These are phyloP conservation scores for Resseliella maxima DNA, from an alignment of 2,888 invertebrate species.

Conservation along the genomic window DNA sequence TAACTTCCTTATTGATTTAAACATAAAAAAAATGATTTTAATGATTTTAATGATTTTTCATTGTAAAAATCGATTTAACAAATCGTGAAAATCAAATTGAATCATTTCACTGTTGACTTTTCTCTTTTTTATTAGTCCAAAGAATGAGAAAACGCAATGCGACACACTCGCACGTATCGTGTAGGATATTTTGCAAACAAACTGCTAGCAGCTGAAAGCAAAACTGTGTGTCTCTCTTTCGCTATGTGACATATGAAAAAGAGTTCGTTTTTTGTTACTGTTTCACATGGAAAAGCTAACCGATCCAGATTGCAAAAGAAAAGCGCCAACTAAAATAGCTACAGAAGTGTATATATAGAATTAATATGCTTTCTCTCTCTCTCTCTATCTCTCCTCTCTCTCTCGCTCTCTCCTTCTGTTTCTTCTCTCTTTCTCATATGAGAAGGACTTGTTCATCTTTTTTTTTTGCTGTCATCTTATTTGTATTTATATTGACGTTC, in stretches of 20 bases:
- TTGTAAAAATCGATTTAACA: not conserved
- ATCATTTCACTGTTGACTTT: not conserved
- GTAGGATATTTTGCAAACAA: constrained; percentile 53
- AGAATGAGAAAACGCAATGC: constrained; percentile 30
- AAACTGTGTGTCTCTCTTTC: not conserved
- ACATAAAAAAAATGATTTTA: too few species aligned
- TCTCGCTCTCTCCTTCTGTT: too few species aligned
- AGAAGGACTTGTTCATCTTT: too few species aligned
- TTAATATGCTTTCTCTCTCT: too few species aligned
- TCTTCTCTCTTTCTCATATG: too few species aligned
- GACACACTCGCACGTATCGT: constrained; percentile 47
- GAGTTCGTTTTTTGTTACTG: not conserved
- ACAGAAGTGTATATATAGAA: not conserved
- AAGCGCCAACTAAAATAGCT: constrained; percentile 39
- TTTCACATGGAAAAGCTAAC: constrained; percentile 40
- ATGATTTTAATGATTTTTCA: too few species aligned
- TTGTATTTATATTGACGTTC: too few species aligned
- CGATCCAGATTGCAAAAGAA: not conserved
- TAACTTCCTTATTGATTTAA: not conserved
- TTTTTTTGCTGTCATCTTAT: too few species aligned
- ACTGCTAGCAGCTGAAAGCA: not conserved
- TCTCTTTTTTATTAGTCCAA: not conserved
- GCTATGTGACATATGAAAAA: constrained; percentile 3
- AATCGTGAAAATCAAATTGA: not conserved
- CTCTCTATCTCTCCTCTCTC: too few species aligned